phyloP scores from a whole-genome alignment of 2,113 vertebrate species.

The Lagopus leucura region DNA sequence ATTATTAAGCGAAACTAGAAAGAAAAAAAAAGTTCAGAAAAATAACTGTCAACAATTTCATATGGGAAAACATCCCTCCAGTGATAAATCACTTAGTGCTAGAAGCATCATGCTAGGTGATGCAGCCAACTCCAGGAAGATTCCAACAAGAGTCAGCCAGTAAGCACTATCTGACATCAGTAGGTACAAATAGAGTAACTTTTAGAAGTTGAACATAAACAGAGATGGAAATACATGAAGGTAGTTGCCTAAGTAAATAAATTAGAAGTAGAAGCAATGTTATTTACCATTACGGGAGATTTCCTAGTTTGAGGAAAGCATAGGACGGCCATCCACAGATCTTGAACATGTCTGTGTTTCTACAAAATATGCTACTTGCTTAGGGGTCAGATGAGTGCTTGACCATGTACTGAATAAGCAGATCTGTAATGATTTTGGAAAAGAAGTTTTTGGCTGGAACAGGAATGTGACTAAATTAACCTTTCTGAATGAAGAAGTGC shows the following conservation, averaged over 20 bases:
- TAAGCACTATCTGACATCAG: neutral
- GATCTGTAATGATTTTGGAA: neutral
- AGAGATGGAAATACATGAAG: neutral
- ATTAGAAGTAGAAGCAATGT: neutral
- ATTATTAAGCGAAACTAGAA: neutral
- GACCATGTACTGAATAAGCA: neutral
- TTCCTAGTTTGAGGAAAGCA: neutral
- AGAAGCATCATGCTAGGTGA: neutral
- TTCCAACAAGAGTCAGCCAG: neutral
- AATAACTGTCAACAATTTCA: rapidly evolving
- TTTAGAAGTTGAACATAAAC: neutral
- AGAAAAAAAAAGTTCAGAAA: neutral
- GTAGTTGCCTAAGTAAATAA: neutral
- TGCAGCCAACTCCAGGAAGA: neutral
- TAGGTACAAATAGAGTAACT: neutral
- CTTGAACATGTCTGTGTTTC: neutral
- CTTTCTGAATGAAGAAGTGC: neutral
- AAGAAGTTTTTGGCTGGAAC: neutral
- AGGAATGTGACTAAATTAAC: neutral
- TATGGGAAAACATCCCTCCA: neutral
- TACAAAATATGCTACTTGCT: neutral
- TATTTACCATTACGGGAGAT: neutral
- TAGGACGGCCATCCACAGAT: neutral
- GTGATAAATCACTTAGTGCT: neutral
- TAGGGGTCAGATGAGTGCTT: neutral